Percentiles rank a stretch among this genome's conserved stretches.
Conservation (phyloP, 2,797 vertebrate genomes). For the Pantherophis vulpinus region DNA sequence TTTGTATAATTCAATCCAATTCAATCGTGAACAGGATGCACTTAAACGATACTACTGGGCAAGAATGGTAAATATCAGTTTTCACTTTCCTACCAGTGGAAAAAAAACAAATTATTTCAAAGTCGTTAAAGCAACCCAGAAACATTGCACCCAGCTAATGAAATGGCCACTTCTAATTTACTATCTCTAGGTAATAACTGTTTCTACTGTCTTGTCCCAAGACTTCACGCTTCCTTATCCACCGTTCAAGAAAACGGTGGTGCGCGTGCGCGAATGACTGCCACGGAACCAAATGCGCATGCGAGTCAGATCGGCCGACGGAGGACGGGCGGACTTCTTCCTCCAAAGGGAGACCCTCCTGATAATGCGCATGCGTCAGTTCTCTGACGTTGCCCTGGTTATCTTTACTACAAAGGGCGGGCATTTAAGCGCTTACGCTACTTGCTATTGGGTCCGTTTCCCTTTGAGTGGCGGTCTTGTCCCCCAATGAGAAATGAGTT, state of each 20-base stretch:
- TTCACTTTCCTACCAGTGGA: not conserved
- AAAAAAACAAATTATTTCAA: not conserved
- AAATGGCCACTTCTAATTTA: fast-evolving
- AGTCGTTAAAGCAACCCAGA: not conserved
- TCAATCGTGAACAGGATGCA: not conserved
- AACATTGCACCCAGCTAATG: not conserved
- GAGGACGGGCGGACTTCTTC: not conserved
- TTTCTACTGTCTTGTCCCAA: not conserved
- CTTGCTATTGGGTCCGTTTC: not conserved
- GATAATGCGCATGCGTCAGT: fast-evolving
- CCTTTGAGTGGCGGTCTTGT: not conserved
- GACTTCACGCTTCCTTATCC: not conserved
- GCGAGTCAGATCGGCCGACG: not conserved
- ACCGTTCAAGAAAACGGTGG: not conserved
- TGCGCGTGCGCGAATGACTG: not conserved
- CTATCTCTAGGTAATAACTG: not conserved
- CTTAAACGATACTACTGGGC: not conserved
- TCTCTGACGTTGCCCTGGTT: not conserved
- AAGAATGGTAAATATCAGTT: not conserved
- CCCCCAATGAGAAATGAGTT: not conserved
- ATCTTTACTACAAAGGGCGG: not conserved
- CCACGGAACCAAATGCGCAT: not conserved
- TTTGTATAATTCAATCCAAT: not conserved
- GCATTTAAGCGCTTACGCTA: not conserved
- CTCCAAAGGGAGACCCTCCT: fast-evolving